A percentile compares a stretch with the other conserved stretches of the same genome.
Evolutionary conservation across 92 coral and sea anemone species (phyloP).

Genomic region (Montipora capitata): DNA sequence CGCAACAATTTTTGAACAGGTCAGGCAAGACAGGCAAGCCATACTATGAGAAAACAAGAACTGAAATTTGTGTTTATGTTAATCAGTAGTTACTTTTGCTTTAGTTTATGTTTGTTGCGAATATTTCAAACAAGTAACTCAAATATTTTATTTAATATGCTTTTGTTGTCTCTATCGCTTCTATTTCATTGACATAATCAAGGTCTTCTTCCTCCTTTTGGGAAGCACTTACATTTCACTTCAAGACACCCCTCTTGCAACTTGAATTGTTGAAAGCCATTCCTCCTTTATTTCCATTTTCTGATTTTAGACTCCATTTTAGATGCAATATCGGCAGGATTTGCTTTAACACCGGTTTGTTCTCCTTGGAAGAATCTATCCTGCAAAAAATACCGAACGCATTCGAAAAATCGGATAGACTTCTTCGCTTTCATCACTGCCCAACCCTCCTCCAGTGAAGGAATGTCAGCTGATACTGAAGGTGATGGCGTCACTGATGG

Average conservation of each 20-base stretch:
- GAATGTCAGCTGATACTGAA: neutral
- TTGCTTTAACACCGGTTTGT: conserved; percentile 38
- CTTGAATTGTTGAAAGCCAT: conserved; percentile 47
- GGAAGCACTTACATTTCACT: neutral
- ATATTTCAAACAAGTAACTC: too few species aligned
- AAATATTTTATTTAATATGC: too few species aligned
- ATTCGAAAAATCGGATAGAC: conserved; percentile 25
- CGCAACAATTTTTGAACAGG: too few species aligned
- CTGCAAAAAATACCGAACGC: conserved; percentile 3
- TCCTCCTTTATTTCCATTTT: conserved; percentile 35
- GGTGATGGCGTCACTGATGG: conserved; percentile 5
- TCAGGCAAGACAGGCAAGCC: too few species aligned
- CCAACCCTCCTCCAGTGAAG: conserved; percentile 29
- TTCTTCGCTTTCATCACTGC: conserved; percentile 18
- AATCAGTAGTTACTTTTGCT: too few species aligned
- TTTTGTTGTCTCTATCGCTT: conserved; percentile 4
- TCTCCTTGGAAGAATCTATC: conserved; percentile 38
- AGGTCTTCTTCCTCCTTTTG: conserved; percentile 22
- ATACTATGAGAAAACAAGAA: too few species aligned
- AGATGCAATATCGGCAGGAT: conserved; percentile 31
- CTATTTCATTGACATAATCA: conserved; percentile 27
- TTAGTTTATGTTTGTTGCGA: too few species aligned
- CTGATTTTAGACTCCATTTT: conserved; percentile 33
- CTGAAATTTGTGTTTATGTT: too few species aligned
- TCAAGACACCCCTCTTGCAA: conserved; percentile 39